A percentile compares a stretch with the other conserved stretches of the same genome.
phyloP scores from a whole-genome alignment of 2,888 invertebrate genomes.

The Ecliptopera silaceata region DNA sequence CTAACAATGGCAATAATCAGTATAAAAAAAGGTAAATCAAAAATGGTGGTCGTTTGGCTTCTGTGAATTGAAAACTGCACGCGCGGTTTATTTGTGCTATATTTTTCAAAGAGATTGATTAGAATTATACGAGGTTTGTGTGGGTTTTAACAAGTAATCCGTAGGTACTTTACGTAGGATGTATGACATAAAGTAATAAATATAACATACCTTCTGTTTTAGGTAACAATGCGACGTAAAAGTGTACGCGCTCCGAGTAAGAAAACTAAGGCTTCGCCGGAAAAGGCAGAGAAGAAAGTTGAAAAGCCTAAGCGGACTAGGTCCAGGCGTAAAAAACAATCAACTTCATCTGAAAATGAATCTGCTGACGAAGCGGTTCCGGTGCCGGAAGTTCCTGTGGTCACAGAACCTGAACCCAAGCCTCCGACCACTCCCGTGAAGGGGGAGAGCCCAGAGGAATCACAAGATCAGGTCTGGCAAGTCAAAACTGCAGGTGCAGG shows the following conservation, averaged over 20 bases:
- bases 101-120: neutral
- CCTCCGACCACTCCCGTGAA: slow-evolving; percentile 59
- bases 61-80: slow-evolving; percentile 31
- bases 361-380: slow-evolving; percentile 66
- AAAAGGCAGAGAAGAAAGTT: slow-evolving; percentile 85
- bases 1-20: too few relatives aligned
- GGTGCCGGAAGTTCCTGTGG: slow-evolving; percentile 49
- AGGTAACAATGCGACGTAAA: slow-evolving; percentile 87
- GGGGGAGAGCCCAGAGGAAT: slow-evolving; percentile 64
- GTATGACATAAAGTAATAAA: neutral
- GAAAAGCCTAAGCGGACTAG: slow-evolving; percentile 81
- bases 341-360: slow-evolving; percentile 81
- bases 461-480: slow-evolving; percentile 78
- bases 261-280: slow-evolving; percentile 86
- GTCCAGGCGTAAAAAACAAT: slow-evolving; percentile 81
- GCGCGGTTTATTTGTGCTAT: slow-evolving; percentile 23
- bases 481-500: slow-evolving; percentile 76
- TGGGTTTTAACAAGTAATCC: neutral
- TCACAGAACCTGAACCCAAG: slow-evolving; percentile 48
- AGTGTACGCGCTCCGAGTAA: slow-evolving; percentile 86
- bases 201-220: slow-evolving; percentile 29
- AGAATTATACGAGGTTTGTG: slow-evolving; percentile 11
- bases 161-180: neutral
- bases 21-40: slow-evolving; percentile 19
- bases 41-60: slow-evolving; percentile 40